Percentiles rank a stretch among this genome's conserved stretches.
phyloP scores from a whole-genome alignment of 1,140 invertebrate species.

The Papilio glaucus region DNA sequence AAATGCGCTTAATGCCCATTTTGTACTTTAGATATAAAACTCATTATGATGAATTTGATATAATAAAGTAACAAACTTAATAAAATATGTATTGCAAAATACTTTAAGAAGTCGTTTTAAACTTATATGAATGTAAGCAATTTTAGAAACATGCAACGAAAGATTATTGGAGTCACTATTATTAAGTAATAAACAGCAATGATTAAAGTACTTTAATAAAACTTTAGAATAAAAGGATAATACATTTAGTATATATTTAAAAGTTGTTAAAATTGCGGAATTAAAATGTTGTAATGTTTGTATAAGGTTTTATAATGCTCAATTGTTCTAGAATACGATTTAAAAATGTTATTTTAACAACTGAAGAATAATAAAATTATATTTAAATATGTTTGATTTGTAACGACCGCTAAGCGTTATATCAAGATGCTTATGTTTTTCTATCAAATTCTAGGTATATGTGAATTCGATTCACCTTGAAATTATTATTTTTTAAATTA shows the following conservation, averaged over 20 bases:
- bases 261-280: too few species aligned
- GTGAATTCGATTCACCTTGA: neutral
- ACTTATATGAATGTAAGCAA: neutral
- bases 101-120: conserved; percentile 1
- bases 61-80: neutral
- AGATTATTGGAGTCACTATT: neutral
- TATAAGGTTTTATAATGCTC: neutral
- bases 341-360: neutral
- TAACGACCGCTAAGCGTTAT: neutral
- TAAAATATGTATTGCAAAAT: neutral
- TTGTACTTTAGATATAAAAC: neutral
- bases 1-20: neutral
- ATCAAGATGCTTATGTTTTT: neutral
- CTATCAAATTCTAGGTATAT: neutral
- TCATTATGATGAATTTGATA: neutral
- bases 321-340: neutral
- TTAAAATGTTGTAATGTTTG: too few species aligned
- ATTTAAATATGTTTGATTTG: neutral
- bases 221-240: too few species aligned
- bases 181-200: too few species aligned
- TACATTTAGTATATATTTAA: too few species aligned
- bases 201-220: too few species aligned
- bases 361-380: too few species aligned
- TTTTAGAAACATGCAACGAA: neutral
- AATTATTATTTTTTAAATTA: neutral